A percentile compares a stretch with the other conserved stretches of the same genome.
These are phyloP conservation scores for Rhincodon typus DNA, from an alignment of 2,797 vertebrate species.

Conservation along the genomic window DNA sequence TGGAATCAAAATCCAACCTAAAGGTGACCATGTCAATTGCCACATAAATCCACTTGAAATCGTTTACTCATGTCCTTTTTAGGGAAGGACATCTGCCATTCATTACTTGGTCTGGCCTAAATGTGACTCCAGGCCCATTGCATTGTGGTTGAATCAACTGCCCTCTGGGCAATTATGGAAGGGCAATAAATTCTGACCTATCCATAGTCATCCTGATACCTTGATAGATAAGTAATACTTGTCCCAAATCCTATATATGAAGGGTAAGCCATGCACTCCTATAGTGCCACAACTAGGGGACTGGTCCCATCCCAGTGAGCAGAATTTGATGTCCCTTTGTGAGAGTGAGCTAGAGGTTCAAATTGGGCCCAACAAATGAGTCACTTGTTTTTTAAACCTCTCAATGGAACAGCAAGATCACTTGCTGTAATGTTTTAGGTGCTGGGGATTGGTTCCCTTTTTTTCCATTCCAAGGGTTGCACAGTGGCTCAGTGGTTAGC, in stretches of 20 bases:
- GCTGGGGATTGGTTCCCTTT: not conserved
- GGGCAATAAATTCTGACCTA: too few species aligned
- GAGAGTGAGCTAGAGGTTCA: not conserved
- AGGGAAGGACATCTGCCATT: too few species aligned
- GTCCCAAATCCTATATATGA: not conserved
- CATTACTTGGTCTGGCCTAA: too few species aligned
- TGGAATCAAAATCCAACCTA: too few species aligned
- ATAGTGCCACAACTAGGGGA: not conserved
- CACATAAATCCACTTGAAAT: too few species aligned
- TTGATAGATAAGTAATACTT: not conserved
- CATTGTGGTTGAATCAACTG: too few species aligned
- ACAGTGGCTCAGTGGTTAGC: too few species aligned
- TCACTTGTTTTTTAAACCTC: not conserved
- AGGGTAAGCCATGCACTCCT: not conserved
- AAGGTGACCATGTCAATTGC: too few species aligned
- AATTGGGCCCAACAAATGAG: not conserved
- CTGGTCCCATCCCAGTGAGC: not conserved
- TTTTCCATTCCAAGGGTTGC: not conserved
- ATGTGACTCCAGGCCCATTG: too few species aligned
- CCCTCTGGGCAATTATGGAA: too few species aligned
- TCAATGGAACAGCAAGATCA: not conserved
- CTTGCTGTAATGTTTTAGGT: not conserved
- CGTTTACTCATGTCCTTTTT: too few species aligned
- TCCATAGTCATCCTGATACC: too few species aligned
- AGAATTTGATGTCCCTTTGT: not conserved